Base-by-base conservation (phyloP, 2,113 vertebrate species). In the Blennius ocellaris region DNA sequence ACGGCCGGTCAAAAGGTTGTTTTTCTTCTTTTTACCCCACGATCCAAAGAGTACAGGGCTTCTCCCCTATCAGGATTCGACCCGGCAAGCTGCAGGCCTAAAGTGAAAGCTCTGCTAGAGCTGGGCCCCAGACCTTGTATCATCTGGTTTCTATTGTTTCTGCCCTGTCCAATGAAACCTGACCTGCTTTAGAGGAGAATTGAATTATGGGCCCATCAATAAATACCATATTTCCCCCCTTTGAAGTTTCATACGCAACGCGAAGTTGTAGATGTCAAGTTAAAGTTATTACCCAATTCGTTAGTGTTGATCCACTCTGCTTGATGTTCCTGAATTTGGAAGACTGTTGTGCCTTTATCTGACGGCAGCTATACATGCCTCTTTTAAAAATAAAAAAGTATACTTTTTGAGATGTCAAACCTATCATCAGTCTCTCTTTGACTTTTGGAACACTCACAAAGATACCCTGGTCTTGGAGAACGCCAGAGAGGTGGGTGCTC, bases 61-160 rank as follows among this genome's bases (percentile, higher is more conserved):
- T 68, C 40, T 52, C 67, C 72, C 68, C 73, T 53, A 12, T 87
- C 81, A 73, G 71, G 73, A 85, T 61, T 83, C 21, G 21, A 87
- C 73, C 80, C 8, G 50, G 44, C 73, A 83, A 77, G 82, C 85
- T 78, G 69, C 67, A 38, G 66, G 63, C 55, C 75, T 67, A 59
- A 77, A 81, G 63, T 76, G 69, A 87, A 81, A 75, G 69, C 78
- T 69, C 72, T 79, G 69, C 38, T 15, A 48, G 79, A 71, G 64
- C 69, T 81, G 85, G 73, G 75, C 78, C 73, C 79, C 73, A 48
- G 73, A 73, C 67, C 76, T 73, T 50, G 17, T 56, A 48, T 93
- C 93, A 95, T 94, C 93, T 95, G 94, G 85, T 94, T 95, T 85
- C 74, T 74, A 93, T 94, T 93, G 90, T 84, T 83, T 55, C 62